Percentiles rank a stretch among this genome's conserved stretches.
These are phyloP conservation scores for Agriopis aurantiaria DNA, from an alignment of 2,888 invertebrate genomes.

Conservation along the genomic window DNA sequence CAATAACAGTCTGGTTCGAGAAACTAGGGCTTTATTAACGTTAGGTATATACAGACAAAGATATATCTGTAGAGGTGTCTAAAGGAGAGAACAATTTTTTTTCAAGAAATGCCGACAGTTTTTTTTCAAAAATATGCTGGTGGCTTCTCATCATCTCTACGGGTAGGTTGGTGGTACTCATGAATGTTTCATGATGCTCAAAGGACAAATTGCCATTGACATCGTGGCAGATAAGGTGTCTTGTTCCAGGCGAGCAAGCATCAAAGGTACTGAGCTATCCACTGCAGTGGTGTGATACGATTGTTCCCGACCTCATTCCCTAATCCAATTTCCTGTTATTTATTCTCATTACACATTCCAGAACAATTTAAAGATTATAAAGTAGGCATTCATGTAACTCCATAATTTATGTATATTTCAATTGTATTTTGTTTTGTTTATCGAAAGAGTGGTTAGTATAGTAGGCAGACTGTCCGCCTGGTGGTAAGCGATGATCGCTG, in stretches of 20 bases:
- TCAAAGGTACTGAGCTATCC: not conserved
- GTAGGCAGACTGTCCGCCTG: too few species aligned
- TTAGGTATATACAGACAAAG: not conserved
- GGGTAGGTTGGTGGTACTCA: not conserved
- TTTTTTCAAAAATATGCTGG: not conserved
- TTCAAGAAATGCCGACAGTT: not conserved
- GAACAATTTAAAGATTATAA: constrained; percentile 27
- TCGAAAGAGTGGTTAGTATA: too few species aligned
- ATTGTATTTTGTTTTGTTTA: too few species aligned
- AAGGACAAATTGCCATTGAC: constrained; percentile 28
- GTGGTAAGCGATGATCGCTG: too few species aligned
- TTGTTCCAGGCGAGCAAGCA: constrained; percentile 11
- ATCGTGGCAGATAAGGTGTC: constrained; percentile 22
- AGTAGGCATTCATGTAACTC: not conserved
- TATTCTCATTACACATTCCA: constrained; percentile 35
- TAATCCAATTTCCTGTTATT: constrained; percentile 45
- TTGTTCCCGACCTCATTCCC: constrained; percentile 42
- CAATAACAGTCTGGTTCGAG: constrained; percentile 34
- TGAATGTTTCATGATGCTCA: constrained; percentile 29
- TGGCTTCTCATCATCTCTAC: not conserved
- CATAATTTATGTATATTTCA: not conserved
- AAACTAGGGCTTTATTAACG: constrained; percentile 12
- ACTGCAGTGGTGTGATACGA: constrained; percentile 21
- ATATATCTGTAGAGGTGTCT: not conserved
- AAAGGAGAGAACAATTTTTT: not conserved